Percentiles rank a stretch among this genome's conserved stretches.
phyloP scores from a whole-genome alignment of 2,113 vertebrate genomes.

The Tricholaema leucomelas region DNA sequence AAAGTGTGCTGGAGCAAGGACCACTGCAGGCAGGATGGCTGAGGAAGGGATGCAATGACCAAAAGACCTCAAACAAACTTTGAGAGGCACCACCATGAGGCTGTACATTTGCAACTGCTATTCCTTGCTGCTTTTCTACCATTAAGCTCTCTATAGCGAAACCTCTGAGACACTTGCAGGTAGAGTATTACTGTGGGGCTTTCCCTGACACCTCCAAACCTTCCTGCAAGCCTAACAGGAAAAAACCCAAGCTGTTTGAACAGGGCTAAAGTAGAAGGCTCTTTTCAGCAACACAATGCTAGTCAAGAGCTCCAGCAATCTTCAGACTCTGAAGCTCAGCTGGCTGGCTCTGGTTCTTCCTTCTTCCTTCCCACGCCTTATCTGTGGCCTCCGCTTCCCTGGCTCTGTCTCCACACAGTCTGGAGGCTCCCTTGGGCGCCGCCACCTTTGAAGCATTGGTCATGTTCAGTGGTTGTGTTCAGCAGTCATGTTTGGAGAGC shows the following conservation, averaged over 20 bases:
- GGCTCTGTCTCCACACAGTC: neutral
- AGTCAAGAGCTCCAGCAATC: neutral
- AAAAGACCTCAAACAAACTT: neutral
- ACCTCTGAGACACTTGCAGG: neutral
- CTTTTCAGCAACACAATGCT: neutral
- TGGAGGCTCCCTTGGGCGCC: neutral
- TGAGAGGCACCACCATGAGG: neutral
- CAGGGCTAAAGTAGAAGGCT: neutral
- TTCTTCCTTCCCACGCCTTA: conserved; percentile 21
- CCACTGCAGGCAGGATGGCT: neutral
- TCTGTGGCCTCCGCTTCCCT: neutral
- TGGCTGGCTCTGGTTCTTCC: neutral
- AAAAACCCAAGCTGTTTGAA: neutral
- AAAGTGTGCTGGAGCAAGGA: neutral
- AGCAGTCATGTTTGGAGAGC: rapidly evolving
- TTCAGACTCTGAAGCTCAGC: neutral
- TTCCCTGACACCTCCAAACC: neutral
- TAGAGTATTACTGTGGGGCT: neutral
- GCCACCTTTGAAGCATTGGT: neutral
- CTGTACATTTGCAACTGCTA: neutral
- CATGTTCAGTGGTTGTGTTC: rapidly evolving
- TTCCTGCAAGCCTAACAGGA: neutral
- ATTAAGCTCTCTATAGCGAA: neutral
- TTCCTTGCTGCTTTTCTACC: neutral
- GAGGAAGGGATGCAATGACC: neutral